A percentile compares a stretch with the other conserved stretches of the same genome.
Conservation (phyloP, 1,140 invertebrate species). For the Pissodes strobi region DNA sequence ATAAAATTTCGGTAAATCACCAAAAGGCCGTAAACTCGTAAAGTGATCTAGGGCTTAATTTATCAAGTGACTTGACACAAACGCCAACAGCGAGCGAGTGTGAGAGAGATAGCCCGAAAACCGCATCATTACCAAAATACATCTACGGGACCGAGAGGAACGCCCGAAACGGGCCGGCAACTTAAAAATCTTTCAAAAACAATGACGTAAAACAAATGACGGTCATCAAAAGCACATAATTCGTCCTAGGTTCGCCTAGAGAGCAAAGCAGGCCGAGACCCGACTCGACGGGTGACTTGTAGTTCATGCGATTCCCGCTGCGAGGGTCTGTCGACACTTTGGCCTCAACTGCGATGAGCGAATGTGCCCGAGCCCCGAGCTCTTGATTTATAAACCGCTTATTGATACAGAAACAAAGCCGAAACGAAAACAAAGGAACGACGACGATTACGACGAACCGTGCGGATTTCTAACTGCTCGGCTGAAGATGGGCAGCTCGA, state of each 20-base stretch:
- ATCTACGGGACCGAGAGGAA: not conserved
- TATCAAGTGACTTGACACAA: slow-evolving; percentile 12
- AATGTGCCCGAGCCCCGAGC: slow-evolving; percentile 18
- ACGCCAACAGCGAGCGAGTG: slow-evolving; percentile 11
- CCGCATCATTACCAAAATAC: not conserved
- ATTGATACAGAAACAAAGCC: slow-evolving; percentile 34
- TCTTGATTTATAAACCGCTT: slow-evolving; percentile 27
- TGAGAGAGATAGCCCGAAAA: slow-evolving; percentile 14
- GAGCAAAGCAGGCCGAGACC: slow-evolving; percentile 21
- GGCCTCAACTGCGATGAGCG: slow-evolving; percentile 27
- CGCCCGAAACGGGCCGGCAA: slow-evolving; percentile 13
- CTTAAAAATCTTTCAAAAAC: slow-evolving; percentile 21
- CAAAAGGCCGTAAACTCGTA: slow-evolving; percentile 4
- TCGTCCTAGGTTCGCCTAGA: slow-evolving; percentile 28
- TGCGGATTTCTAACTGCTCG: too few relatives aligned
- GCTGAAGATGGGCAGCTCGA: too few relatives aligned
- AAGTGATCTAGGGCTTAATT: slow-evolving; percentile 9
- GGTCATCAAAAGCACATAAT: slow-evolving; percentile 33
- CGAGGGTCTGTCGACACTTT: slow-evolving; percentile 41
- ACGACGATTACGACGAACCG: not conserved
- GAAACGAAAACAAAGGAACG: slow-evolving; percentile 2
- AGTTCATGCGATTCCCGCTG: slow-evolving; percentile 38
- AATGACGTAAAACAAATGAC: slow-evolving; percentile 35
- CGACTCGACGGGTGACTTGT: slow-evolving; percentile 33
- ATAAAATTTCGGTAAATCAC: too few relatives aligned